Conservation (phyloP, 2,113 vertebrate genomes). For the Circaetus cinerascens region DNA sequence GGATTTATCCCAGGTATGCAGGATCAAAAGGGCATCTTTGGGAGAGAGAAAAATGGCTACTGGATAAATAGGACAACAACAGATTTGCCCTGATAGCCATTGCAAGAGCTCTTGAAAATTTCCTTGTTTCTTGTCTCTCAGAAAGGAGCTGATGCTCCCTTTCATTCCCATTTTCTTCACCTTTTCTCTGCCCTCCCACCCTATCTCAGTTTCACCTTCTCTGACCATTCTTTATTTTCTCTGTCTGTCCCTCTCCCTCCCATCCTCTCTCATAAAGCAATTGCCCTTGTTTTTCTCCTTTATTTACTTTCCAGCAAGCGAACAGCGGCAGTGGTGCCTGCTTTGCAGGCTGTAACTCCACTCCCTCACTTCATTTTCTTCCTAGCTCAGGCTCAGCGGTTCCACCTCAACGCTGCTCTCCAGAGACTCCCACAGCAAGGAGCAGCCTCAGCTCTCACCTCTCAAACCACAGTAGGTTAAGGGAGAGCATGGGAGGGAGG, state of each 20-base stretch:
- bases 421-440: slow-evolving; percentile 15
- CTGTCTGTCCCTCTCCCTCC: not conserved
- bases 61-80: not conserved
- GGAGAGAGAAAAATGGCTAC: not conserved
- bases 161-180: not conserved
- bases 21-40: not conserved
- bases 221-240: not conserved
- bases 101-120: not conserved
- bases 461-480: not conserved
- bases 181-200: not conserved
- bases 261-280: not conserved
- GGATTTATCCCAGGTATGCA: not conserved
- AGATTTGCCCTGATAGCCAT: not conserved
- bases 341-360: not conserved
- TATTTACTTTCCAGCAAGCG: not conserved
- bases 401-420: slow-evolving; percentile 29
- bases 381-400: not conserved
- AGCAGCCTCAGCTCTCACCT: not conserved
- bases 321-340: not conserved
- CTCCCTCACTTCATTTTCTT: slow-evolving; percentile 19
- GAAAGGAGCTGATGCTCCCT: not conserved
- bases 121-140: not conserved
- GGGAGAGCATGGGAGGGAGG: not conserved
- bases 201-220: not conserved
- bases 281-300: slow-evolving; percentile 13